Evolutionary conservation across 2,888 invertebrate genomes (phyloP), one percentile per base, ranked within the genome.

Genomic region (Prosapia bicincta): DNA sequence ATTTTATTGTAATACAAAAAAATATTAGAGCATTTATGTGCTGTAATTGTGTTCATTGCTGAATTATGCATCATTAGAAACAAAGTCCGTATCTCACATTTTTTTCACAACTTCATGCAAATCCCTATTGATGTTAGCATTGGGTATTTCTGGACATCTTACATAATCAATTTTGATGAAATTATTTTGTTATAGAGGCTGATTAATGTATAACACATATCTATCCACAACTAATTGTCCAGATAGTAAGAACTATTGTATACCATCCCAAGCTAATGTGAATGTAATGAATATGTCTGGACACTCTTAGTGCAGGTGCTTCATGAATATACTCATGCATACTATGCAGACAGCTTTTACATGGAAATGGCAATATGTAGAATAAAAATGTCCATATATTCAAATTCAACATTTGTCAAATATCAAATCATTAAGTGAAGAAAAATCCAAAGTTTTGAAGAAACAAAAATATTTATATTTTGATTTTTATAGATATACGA

Each of bases 41-140:
- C n/a, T n/a, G n/a, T n/a, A n/a, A n/a, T n/a, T n/a, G n/a, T n/a
- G n/a, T n/a, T n/a, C n/a, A n/a, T n/a, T n/a, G n/a, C n/a, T n/a
- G n/a, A n/a, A n/a, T n/a, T n/a, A n/a, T n/a, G n/a, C n/a, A n/a
- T n/a, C n/a, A n/a, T n/a, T n/a, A n/a, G n/a, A n/a, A n/a, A n/a
- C 80, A 78, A 10, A 78, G 79, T 20, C 83, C 83, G 81, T 83
- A 84, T 71, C 83, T 81, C 83, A 85, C 85, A 68, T 83, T 80
- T 72, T 67, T 80, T 0, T 82, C 0, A 82, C 79, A 65, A 82
- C 75, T n/a, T 81, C 79, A 78, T 76, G 79, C 15, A 83, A 71
- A 9, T 71, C 67, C n/a, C 77, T 81, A 77, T 82, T 80, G 20
- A n/a, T 15, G 5, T 77, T 23, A 10, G 76, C 73, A 79, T 84